Percentiles rank a stretch among this genome's conserved stretches.
Conservation (phyloP, 2,797 vertebrate genomes). For the Sebastes diploproa region DNA sequence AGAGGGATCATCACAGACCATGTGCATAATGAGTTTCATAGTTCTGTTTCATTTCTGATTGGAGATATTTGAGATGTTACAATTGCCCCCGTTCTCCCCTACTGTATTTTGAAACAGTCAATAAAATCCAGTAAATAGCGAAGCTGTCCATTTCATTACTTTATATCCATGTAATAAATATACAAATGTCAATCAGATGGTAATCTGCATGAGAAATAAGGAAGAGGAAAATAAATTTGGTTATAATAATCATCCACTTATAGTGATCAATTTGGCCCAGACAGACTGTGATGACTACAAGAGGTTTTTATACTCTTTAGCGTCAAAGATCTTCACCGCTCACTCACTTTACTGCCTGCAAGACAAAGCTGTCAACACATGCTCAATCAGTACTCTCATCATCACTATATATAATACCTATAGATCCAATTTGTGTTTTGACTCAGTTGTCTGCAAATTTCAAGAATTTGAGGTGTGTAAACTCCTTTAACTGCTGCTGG, state of each 20-base stretch:
- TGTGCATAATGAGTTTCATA: neutral
- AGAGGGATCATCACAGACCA: neutral
- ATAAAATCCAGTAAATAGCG: too few relatives aligned
- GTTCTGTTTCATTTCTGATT: neutral
- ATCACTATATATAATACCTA: neutral
- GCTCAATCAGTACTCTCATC: neutral
- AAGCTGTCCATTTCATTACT: too few relatives aligned
- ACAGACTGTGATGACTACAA: too few relatives aligned
- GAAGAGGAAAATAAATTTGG: neutral
- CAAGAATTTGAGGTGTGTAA: neutral
- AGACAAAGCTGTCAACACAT: neutral
- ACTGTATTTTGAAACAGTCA: too few relatives aligned
- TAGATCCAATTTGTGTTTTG: neutral
- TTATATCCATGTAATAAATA: too few relatives aligned
- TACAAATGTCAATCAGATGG: too few relatives aligned
- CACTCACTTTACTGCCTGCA: neutral
- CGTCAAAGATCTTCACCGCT: neutral
- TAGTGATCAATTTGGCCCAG: too few relatives aligned
- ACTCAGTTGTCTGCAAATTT: neutral
- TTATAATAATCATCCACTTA: neutral
- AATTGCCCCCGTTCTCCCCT: too few relatives aligned
- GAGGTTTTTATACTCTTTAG: too few relatives aligned
- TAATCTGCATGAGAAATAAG: too few relatives aligned
- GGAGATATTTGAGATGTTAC: neutral
- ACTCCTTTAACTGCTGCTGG: neutral